phyloP scores from a whole-genome alignment of 2,797 vertebrate species.

The Micropoecilia bifurca region DNA sequence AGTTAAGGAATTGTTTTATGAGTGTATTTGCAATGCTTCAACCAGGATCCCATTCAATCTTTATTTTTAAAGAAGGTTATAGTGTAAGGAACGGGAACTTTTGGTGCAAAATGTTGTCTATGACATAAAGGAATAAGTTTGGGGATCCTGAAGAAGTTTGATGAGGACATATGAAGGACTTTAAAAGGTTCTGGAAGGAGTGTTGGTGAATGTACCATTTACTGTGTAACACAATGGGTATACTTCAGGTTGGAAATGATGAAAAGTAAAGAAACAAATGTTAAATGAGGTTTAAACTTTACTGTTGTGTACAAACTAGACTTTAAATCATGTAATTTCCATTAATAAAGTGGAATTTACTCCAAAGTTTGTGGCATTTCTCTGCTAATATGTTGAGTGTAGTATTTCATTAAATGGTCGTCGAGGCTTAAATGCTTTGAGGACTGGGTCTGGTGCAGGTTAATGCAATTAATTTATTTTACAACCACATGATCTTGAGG shows the following conservation, averaged over 20 bases:
- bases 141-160: background rate
- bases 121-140: background rate
- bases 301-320: constrained; percentile 13
- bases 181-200: background rate
- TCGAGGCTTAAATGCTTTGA: background rate
- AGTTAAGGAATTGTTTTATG: background rate
- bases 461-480: background rate
- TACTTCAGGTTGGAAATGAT: background rate
- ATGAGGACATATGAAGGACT: background rate
- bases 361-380: constrained; percentile 12
- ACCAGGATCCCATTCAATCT: too few species aligned
- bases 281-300: background rate
- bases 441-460: background rate
- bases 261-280: background rate
- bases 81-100: background rate
- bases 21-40: background rate
- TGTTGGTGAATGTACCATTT: background rate
- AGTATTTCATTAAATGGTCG: constrained; percentile 31
- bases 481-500: constrained; percentile 24
- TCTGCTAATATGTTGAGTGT: constrained; percentile 41
- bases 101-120: background rate
- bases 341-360: constrained; percentile 28
- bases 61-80: too few species aligned
- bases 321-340: constrained; percentile 32
- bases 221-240: background rate